These are phyloP conservation scores for Theretra japonica DNA, from an alignment of 2,888 invertebrate species.

Conservation along the genomic window DNA sequence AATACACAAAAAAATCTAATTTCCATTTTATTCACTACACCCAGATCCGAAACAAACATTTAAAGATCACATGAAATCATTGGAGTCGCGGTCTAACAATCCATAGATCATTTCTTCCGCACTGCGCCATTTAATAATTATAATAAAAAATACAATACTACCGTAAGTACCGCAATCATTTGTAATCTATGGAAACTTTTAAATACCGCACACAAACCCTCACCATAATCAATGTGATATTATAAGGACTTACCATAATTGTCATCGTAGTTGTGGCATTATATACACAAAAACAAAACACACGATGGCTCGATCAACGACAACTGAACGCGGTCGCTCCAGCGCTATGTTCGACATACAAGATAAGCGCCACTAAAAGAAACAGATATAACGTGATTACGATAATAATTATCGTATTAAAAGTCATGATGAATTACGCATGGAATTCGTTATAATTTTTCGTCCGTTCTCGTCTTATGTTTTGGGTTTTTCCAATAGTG, in stretches of 20 bases:
- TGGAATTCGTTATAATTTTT: background rate
- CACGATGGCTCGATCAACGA: constrained; percentile 38
- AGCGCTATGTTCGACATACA: constrained; percentile 49
- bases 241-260: constrained; percentile 47
- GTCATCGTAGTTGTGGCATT: constrained; percentile 41
- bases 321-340: constrained; percentile 45
- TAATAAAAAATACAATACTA: too few species aligned
- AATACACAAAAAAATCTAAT: too few species aligned
- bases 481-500: too few species aligned
- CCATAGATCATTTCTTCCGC: too few species aligned
- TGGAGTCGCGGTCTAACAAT: too few species aligned
- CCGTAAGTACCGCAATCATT: too few species aligned
- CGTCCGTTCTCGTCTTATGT: background rate
- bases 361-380: constrained; percentile 69
- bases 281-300: constrained; percentile 46
- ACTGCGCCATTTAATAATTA: too few species aligned
- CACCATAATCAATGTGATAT: background rate
- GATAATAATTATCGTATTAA: constrained; percentile 59
- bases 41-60: too few species aligned
- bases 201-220: background rate
- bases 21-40: too few species aligned
- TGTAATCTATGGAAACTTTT: too few species aligned
- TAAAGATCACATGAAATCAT: too few species aligned
- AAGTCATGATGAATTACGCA: constrained; percentile 48
- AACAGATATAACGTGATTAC: constrained; percentile 64